Percentiles rank a stretch among this genome's conserved stretches.
Evolutionary conservation across 2,797 vertebrate genomes (phyloP).

Genomic region (Silurus lanzhouensis): DNA sequence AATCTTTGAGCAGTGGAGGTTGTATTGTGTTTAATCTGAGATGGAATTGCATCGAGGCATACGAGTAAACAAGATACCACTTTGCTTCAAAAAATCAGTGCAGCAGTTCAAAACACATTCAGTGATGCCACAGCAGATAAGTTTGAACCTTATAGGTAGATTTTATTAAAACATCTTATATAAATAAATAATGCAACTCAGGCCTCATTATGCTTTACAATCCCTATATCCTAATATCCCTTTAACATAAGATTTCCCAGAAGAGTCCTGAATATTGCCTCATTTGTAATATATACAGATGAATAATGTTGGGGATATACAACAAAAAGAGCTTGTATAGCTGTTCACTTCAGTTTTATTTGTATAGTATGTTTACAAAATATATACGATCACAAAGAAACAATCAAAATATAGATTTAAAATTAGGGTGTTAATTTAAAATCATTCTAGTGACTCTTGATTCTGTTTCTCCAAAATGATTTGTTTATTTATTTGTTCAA

Average conservation of each 20-base stretch:
- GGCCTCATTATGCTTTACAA: slow-evolving; percentile 67
- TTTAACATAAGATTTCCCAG: slow-evolving; percentile 67
- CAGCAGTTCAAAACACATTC: slow-evolving; percentile 38
- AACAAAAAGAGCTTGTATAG: background rate
- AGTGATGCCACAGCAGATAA: slow-evolving; percentile 52
- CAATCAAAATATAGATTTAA: background rate
- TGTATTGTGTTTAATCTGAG: slow-evolving; percentile 13
- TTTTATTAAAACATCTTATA: slow-evolving; percentile 69
- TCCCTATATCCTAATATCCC: slow-evolving; percentile 62
- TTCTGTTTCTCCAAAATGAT: too few relatives aligned
- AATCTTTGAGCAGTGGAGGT: slow-evolving; percentile 40
- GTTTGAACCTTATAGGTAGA: slow-evolving; percentile 58
- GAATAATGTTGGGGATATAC: background rate
- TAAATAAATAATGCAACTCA: slow-evolving; percentile 65
- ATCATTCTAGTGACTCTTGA: too few relatives aligned
- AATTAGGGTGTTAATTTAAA: too few relatives aligned
- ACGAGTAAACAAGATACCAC: slow-evolving; percentile 34
- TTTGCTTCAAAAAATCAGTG: slow-evolving; percentile 34
- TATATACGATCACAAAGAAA: background rate
- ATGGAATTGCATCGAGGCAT: slow-evolving; percentile 24
- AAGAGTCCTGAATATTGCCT: slow-evolving; percentile 37
- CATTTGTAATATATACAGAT: background rate
- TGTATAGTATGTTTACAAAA: background rate
- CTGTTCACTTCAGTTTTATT: background rate
- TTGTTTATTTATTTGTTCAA: too few relatives aligned